Evolutionary conservation across 2,888 invertebrate genomes (phyloP).

Genomic region (Mythimna loreyi): DNA sequence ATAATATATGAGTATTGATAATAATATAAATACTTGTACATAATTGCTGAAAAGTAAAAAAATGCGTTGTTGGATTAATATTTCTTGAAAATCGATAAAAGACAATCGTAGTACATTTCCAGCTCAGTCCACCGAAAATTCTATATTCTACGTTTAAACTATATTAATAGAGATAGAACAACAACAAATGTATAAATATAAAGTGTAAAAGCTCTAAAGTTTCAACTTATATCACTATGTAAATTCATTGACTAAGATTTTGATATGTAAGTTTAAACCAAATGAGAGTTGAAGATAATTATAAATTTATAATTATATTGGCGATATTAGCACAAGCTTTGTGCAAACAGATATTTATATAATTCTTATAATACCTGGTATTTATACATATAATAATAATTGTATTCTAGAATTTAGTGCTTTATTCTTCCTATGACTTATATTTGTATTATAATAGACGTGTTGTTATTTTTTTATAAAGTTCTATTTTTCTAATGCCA

Average conservation of each 20-base stretch:
- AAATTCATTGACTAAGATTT: slow-evolving; percentile 56
- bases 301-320: slow-evolving; percentile 3
- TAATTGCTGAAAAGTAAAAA: background rate
- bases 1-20: too few species aligned
- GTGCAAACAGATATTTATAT: slow-evolving; percentile 17
- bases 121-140: slow-evolving; percentile 11
- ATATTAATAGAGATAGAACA: slow-evolving; percentile 46
- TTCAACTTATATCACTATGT: slow-evolving; percentile 43
- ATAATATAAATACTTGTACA: background rate
- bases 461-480: background rate
- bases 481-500: background rate
- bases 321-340: slow-evolving; percentile 29
- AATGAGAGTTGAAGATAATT: background rate
- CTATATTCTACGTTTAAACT: slow-evolving; percentile 37
- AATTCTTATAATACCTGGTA: background rate
- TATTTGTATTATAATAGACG: slow-evolving; percentile 1
- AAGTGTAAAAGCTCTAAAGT: slow-evolving; percentile 59
- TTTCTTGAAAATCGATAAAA: background rate
- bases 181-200: slow-evolving; percentile 63
- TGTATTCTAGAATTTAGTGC: background rate
- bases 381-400: background rate
- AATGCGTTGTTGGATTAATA: background rate
- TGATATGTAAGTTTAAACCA: slow-evolving; percentile 54
- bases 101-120: slow-evolving; percentile 22
- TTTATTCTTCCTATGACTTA: background rate